Conservation (phyloP, 2,797 vertebrate genomes). For the Linurgus olivaceus region DNA sequence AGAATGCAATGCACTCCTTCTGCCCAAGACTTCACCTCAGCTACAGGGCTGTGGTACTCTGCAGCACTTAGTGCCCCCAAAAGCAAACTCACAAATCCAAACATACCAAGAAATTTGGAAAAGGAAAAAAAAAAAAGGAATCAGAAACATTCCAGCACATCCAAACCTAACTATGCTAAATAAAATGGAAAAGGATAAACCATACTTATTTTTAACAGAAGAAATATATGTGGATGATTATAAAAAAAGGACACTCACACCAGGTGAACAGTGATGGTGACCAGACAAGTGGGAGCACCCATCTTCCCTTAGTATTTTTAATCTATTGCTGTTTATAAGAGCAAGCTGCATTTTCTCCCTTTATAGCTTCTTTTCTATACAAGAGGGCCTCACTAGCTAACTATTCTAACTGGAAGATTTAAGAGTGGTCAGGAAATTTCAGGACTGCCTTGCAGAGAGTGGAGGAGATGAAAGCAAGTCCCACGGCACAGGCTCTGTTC, state of each 20-base stretch:
- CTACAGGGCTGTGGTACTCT: not conserved
- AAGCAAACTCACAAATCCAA: not conserved
- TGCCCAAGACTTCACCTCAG: not conserved
- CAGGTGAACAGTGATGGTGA: constrained; percentile 40
- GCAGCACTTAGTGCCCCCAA: not conserved
- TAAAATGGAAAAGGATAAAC: not conserved
- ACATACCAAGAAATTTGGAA: not conserved
- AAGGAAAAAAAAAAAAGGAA: not conserved
- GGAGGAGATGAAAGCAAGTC: not conserved
- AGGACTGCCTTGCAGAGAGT: not conserved
- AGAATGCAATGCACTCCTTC: not conserved
- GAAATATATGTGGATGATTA: not conserved
- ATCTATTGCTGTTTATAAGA: constrained; percentile 67
- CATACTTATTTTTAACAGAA: not conserved
- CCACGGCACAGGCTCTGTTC: not conserved
- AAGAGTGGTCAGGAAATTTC: not conserved
- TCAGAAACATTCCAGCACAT: not conserved
- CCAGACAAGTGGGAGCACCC: not conserved
- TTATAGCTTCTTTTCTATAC: not conserved
- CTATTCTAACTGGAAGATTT: constrained; percentile 14
- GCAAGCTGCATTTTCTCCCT: not conserved
- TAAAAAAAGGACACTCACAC: constrained; percentile 1
- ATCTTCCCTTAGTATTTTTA: constrained; percentile 58
- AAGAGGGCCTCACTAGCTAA: constrained; percentile 2
- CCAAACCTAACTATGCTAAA: not conserved